Evolutionary conservation across 2,797 vertebrate species (phyloP), one percentile per base, ranked within the genome.

Genomic region (Amblyraja radiata): DNA sequence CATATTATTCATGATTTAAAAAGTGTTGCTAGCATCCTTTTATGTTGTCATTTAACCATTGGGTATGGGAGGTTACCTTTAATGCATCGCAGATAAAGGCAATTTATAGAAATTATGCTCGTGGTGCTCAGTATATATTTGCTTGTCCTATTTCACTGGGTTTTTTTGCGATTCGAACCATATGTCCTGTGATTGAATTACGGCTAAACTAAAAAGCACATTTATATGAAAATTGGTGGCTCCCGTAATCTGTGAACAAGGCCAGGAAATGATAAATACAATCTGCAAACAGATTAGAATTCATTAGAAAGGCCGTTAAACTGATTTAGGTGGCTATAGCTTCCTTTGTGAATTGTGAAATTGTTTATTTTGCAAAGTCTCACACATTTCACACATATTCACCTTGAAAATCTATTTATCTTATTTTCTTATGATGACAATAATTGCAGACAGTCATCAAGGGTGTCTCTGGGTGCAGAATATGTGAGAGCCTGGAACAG

Each of bases 11-110:
- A 98, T 98, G 97, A 96, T 96, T 95, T 96, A 97, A 96, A 96
- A 97, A 95, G 96, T 97, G 97, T 97, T 97, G 97, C 97, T 98
- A 98, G 97, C 98, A 97, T 97, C 97, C 96, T 95, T 96, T 96
- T 96, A 97, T 97, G 96, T 97, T 97, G 96, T 95, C 97, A 96
- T 97, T 97, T 97, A 97, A 97, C 97, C 96, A 96, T 95, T 96
- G 36, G 54, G 71, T 16, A 14, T 16, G 8, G 2, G n/a, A 68
- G n/a, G 7, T 23, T 88, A 21, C 36, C 65, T 65, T 88, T 61
- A 86, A 88, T 32, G 28, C 8, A 32, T 21, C 18, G 36, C 84
- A 65, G n/a, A 32, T 65, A 84, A 88, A 32, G 78, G 14, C 63
- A 65, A 65, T 88, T n/a, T 16, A 86, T n/a, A 63, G 63, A 88